These are phyloP conservation scores for Dolichopus griseipennis DNA, from an alignment of 2,888 invertebrate species.

Conservation along the genomic window DNA sequence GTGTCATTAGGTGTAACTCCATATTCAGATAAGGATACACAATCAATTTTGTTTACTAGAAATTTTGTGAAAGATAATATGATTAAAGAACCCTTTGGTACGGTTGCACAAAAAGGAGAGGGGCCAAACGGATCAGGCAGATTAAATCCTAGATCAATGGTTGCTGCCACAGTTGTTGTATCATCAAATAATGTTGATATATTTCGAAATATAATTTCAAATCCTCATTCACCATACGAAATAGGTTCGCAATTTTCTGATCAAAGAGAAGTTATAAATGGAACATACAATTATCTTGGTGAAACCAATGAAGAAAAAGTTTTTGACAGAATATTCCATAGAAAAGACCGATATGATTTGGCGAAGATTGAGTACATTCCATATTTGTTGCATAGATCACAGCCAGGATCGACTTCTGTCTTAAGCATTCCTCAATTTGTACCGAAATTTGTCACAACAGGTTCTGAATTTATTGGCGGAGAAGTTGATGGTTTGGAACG, in stretches of 20 bases:
- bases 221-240: conserved; percentile 85
- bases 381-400: conserved; percentile 79
- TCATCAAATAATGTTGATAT: conserved; percentile 84
- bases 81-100: conserved; percentile 75
- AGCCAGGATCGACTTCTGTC: conserved; percentile 76
- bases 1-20: conserved; percentile 81
- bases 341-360: conserved; percentile 88
- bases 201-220: conserved; percentile 83
- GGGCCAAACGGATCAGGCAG: conserved; percentile 48
- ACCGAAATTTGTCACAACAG: conserved; percentile 64
- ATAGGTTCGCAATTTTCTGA: conserved; percentile 91
- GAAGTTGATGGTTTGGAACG: conserved; percentile 87
- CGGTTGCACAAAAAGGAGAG: conserved; percentile 41
- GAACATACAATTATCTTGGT: conserved; percentile 91
- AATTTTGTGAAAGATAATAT: conserved; percentile 81
- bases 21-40: conserved; percentile 71
- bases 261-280: conserved; percentile 88
- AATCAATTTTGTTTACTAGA: conserved; percentile 73
- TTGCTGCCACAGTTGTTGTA: conserved; percentile 85
- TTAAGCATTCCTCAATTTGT: conserved; percentile 68
- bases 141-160: conserved; percentile 83
- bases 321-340: conserved; percentile 66
- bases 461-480: conserved; percentile 70
- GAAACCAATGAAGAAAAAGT: conserved; percentile 63
- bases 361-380: conserved; percentile 89